These are phyloP conservation scores for Coronaproctus castanopsis DNA, from an alignment of 2,888 invertebrate species.

Conservation along the genomic window DNA sequence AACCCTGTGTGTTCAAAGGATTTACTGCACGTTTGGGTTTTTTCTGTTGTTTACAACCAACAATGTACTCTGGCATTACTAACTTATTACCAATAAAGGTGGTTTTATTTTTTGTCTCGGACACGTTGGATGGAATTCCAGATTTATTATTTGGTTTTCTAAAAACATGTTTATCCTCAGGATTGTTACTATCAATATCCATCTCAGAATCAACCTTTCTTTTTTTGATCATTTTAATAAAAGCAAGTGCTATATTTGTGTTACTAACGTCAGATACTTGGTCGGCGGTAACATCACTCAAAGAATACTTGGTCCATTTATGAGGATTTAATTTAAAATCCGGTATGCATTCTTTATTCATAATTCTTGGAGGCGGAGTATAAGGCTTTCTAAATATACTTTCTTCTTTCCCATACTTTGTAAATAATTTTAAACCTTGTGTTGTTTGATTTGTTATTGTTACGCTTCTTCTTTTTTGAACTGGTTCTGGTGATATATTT, in stretches of 20 bases:
- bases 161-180: slow-evolving; percentile 7
- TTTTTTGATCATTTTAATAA: slow-evolving; percentile 13
- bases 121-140: background rate
- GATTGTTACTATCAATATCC: background rate
- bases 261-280: slow-evolving; percentile 15
- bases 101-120: too few species aligned
- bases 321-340: slow-evolving; percentile 3
- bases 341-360: background rate
- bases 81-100: too few species aligned
- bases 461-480: background rate
- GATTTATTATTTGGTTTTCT: background rate
- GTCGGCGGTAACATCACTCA: slow-evolving; percentile 11
- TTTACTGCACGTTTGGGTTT: background rate
- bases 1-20: background rate
- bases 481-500: background rate
- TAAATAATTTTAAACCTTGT: background rate
- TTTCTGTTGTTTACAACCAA: background rate
- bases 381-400: slow-evolving; percentile 11
- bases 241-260: slow-evolving; percentile 14
- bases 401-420: slow-evolving; percentile 9
- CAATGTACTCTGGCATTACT: background rate
- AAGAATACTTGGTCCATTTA: slow-evolving; percentile 16
- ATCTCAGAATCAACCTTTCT: slow-evolving; percentile 6
- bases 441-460: background rate
- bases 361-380: slow-evolving; percentile 2